Evolutionary conservation across 2,888 invertebrate genomes (phyloP), one percentile per base, ranked within the genome.

Genomic region (Diaperis boleti): DNA sequence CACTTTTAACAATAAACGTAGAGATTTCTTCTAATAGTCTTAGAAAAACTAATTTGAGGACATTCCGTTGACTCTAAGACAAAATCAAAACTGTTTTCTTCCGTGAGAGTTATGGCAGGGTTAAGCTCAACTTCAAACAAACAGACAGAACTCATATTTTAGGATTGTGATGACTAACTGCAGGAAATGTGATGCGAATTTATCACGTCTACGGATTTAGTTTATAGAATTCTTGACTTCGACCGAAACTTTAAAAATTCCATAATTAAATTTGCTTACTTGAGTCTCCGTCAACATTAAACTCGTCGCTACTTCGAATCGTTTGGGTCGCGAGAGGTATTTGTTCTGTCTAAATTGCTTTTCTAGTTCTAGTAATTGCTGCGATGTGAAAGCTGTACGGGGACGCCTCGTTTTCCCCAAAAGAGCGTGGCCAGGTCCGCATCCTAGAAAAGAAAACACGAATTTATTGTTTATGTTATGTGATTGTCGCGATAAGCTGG

Each of bases 331-430:
- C 22, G 98, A 98, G 39, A 99, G 88, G 85, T 99, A 99, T 83
- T 99, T 99, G 86, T 98, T 99, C 86, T 97, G 95, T 65, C 96
- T 89, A 85, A 99, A 99, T 84, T 99, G 98, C 81, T 97, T 94
- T 83, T 99, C 99, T 77, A 99, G 84, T 82, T 99, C 98, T 72
- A 99, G 85, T 13, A 99, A 88, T 78, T 99, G 99, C 79, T 99
- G 98, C 0, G 86, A 94, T 1, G 98, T 99, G 85, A 99, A 99
- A 1, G 99, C 98, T 0, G 99, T 99, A 61, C 99, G 86, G 0
- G 99, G 99, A 69, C 99, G 86, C 59, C 96, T 84, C 33, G 95
- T 94, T 83, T 96, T 95, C 3, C 93, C 92, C 62, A 92, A 82
- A 31, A 92, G 85, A 0, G 94, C 92, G 81, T 94, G 94, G 8